Evolutionary conservation across 2,888 invertebrate species (phyloP).

Genomic region (Ecliptopera silaceata): DNA sequence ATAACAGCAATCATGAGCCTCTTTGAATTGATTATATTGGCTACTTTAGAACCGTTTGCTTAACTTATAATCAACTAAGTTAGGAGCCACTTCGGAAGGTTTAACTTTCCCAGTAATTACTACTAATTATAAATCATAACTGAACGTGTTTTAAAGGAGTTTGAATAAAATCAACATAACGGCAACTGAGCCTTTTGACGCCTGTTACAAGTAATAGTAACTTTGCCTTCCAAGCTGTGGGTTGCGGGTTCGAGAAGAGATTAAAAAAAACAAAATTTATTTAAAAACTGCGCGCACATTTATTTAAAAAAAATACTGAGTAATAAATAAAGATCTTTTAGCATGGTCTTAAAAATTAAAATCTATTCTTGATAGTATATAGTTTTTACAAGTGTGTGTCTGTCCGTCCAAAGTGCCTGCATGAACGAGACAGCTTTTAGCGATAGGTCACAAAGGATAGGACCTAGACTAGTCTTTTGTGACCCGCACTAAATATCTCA

Average conservation of each 20-base stretch:
- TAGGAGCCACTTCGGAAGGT: slow-evolving; percentile 10
- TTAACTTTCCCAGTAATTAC: slow-evolving; percentile 20
- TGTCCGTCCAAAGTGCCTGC: background rate
- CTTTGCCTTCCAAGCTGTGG: too few species aligned
- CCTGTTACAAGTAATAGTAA: too few species aligned
- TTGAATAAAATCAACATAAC: background rate
- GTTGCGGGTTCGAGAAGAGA: too few species aligned
- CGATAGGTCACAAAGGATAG: background rate
- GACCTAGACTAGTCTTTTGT: background rate
- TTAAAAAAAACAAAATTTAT: too few species aligned
- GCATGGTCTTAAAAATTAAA: too few species aligned
- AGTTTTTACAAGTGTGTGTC: too few species aligned
- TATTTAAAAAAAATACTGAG: too few species aligned
- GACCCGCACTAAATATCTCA: background rate
- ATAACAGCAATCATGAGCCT: slow-evolving; percentile 29
- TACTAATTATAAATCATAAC: slow-evolving; percentile 20
- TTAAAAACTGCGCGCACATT: too few species aligned
- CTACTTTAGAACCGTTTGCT: slow-evolving; percentile 41
- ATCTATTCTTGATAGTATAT: too few species aligned
- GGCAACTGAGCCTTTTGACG: too few species aligned
- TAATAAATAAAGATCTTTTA: too few species aligned
- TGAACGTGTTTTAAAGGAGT: slow-evolving; percentile 3
- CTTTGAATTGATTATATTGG: slow-evolving; percentile 45
- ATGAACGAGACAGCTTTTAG: background rate
- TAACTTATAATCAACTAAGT: slow-evolving; percentile 27